A percentile compares a stretch with the other conserved stretches of the same genome.
These are phyloP conservation scores for Rhynchonycteris naso DNA, from an alignment of 2,797 vertebrate genomes.

Conservation along the genomic window DNA sequence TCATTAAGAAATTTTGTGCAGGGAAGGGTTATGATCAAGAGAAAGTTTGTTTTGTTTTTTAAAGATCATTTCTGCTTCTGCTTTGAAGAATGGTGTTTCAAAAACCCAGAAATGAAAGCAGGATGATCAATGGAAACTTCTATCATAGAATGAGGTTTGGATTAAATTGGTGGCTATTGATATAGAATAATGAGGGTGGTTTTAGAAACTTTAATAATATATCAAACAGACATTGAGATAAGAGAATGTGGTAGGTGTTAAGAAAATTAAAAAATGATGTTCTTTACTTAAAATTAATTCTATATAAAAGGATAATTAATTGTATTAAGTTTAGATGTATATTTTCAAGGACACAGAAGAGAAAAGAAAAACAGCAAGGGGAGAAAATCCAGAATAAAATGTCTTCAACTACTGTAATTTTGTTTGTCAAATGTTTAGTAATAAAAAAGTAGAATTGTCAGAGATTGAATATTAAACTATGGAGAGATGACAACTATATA, in stretches of 20 bases:
- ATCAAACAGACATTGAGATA: background rate
- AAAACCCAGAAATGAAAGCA: too few relatives aligned
- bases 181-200: too few relatives aligned
- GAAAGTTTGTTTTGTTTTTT: too few relatives aligned
- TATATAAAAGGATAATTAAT: background rate
- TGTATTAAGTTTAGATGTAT: background rate
- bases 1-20: too few relatives aligned
- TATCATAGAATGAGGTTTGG: too few relatives aligned
- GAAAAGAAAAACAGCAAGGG: background rate
- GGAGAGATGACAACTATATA: background rate
- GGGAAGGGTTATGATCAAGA: too few relatives aligned
- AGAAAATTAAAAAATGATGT: background rate
- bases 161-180: too few relatives aligned
- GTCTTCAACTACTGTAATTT: background rate
- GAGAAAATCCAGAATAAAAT: background rate
- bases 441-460: background rate
- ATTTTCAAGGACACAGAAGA: background rate
- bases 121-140: too few relatives aligned
- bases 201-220: too few relatives aligned
- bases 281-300: background rate
- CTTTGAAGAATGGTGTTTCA: too few relatives aligned
- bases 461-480: background rate
- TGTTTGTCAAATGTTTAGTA: background rate
- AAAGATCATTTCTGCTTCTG: too few relatives aligned
- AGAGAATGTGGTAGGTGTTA: background rate